Evolutionary conservation across 2,888 invertebrate species (phyloP), one percentile per base, ranked within the genome.

Genomic region (Gerris lacustris): DNA sequence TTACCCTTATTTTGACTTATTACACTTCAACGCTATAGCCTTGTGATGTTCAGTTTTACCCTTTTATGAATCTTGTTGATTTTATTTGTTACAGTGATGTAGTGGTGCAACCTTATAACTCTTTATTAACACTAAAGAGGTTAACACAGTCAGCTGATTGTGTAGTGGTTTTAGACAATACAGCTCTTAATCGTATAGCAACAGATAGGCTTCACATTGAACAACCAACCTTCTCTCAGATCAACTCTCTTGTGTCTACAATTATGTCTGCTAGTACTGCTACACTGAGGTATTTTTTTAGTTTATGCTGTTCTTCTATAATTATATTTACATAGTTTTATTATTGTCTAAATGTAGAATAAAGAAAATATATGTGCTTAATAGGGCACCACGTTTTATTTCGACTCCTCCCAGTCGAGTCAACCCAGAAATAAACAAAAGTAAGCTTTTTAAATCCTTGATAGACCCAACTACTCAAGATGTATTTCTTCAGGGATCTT

Each of bases 261-360:
- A 98, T 99, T 69, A 98, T 99, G 98, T 96, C 96, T 47, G 95
- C 96, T 55, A 94, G 94, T 76, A 99, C 98, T 0, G 92, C 97
- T 9, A 97, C 98, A 4, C 83, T 96, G 63, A 87, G 96, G 86
- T 87, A 80, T 72, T 72, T 63, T 63, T 15, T n/a, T 31, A 31
- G 31, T 43, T 47, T 55, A 18, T 62, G 5, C 15, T 44, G 15
- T 44, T 2, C 15, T 45, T 15, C 44, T 45, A 67, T 67, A 17
- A 31, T 9, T 9, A 67, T 43, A 18, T 67, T 5, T 18, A 5
- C 18, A 67, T 31, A 15, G 15, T 44, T 67, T 11, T 5, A 31
- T 1, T 9, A 44, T 15, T 44, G 15, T 67, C 7, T 4, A 31
- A 31, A 31, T 31, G 31, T 31, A 31, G 31, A 31, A 31, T 31